These are phyloP conservation scores for Mesembrinibis cayennensis DNA, from an alignment of 2,113 vertebrate species.

Conservation along the genomic window DNA sequence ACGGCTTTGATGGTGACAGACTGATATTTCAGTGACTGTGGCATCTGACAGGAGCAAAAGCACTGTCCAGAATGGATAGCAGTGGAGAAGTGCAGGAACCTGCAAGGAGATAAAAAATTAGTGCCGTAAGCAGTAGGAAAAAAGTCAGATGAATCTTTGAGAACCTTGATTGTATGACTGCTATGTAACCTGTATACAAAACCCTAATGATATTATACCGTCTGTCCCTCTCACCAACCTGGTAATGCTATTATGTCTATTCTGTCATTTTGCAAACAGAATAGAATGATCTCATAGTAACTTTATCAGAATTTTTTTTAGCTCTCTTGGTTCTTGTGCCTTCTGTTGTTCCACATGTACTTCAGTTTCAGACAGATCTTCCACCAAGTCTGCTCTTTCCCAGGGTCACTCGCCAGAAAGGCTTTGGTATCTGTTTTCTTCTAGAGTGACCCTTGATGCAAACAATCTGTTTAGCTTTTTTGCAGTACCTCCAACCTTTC, in stretches of 20 bases:
- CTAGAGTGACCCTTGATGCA: neutral
- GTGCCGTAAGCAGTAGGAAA: neutral
- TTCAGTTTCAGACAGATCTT: neutral
- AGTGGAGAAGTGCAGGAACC: too few relatives aligned
- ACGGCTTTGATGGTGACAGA: neutral
- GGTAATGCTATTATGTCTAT: neutral
- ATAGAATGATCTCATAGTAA: neutral
- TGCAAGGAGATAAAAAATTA: neutral
- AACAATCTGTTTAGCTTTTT: neutral
- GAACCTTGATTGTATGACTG: neutral
- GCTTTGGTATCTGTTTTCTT: neutral
- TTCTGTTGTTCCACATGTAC: neutral
- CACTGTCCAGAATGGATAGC: neutral
- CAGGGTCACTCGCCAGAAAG: fast-evolving
- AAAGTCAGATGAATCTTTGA: neutral
- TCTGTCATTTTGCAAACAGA: neutral
- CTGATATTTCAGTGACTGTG: neutral
- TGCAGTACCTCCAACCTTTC: neutral
- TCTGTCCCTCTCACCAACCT: neutral
- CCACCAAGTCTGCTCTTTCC: neutral
- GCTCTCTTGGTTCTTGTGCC: neutral
- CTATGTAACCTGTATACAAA: fast-evolving
- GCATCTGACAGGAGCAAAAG: neutral
- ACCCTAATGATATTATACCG: fast-evolving
- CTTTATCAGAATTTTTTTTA: neutral